Base-by-base conservation (phyloP, 2,797 vertebrate genomes). In the Peromyscus attwateri region DNA sequence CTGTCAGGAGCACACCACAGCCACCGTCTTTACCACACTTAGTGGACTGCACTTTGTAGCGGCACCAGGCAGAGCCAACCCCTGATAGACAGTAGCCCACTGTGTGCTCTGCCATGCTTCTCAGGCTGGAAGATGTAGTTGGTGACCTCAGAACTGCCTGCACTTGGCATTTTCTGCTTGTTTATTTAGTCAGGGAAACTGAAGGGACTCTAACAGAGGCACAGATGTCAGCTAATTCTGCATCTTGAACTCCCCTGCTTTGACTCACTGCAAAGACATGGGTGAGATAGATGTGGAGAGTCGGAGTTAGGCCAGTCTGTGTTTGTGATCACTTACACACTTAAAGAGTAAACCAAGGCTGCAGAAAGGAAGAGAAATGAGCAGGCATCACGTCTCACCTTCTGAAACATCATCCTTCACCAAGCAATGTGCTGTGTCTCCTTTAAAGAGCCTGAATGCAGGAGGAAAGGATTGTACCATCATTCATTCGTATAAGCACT, bases 81-180 rank as follows among this genome's bases (percentile, higher is more conserved):
- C 4, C 3, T 9, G 46, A 4, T 21, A 27, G 13, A 1, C 13
- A 2, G 3, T 4, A 27, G 75, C 23, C 6, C 12, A 3, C 4
- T 34, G 16, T 1, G 8, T 0, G 3, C 7, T 31, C 31, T 4
- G 4, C 31, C 0, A 0, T 2, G 66, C 23, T 80, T 85, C 2
- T n/a, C 6, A 0, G 81, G 34, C 19, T 64, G 84, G 70, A 76
- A 81, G 34, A 34, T 34, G 40, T 49, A 1, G 13, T 49, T 40
- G 5, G 9, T 57, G 93, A 64, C 29, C 40, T 91, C 68, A 14
- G 55, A 4, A 1, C 34, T 60, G 57, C n/a, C 55, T 80, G 43
- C 37, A 19, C 77, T 66, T 89, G 85, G 66, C 19, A 4, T 43
- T 68, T 87, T 68, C 79, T 84, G 25, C 34, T 66, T 62, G n/a